These are phyloP conservation scores for Leptocoma aspasia DNA, from an alignment of 2,113 vertebrate species.

Conservation along the genomic window DNA sequence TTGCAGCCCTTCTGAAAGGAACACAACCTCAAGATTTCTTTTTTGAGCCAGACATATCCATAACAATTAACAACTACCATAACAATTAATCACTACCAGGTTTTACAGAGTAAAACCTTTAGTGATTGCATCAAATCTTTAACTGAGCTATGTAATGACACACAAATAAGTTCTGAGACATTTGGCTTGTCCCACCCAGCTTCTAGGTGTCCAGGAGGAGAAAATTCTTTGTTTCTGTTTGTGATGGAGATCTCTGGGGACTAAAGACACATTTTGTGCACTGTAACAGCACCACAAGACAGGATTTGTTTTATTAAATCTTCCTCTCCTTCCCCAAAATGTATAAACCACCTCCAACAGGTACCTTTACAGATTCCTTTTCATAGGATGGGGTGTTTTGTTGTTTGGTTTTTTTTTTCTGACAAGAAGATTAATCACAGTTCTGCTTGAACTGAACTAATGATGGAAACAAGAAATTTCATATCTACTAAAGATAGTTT, in stretches of 20 bases:
- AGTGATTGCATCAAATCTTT: too few relatives aligned
- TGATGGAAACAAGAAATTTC: neutral
- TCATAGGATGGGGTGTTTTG: accelerated
- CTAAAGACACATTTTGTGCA: neutral
- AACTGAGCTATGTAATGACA: neutral
- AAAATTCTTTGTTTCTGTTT: neutral
- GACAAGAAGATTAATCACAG: neutral
- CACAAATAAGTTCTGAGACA: neutral
- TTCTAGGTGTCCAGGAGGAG: neutral
- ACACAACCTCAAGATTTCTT: neutral
- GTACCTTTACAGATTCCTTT: neutral
- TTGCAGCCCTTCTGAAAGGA: neutral
- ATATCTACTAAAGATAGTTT: neutral
- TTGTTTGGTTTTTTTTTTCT: neutral
- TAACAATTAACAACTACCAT: neutral
- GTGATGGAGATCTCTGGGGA: neutral
- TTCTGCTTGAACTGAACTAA: neutral
- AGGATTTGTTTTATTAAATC: neutral
- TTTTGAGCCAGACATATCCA: neutral
- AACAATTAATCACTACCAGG: neutral
- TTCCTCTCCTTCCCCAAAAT: neutral
- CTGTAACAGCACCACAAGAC: neutral
- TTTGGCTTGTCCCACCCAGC: neutral
- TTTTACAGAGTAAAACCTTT: neutral
- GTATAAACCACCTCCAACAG: neutral